These are phyloP conservation scores for Spisula solida DNA, from an alignment of 2,888 invertebrate species.

Conservation along the genomic window DNA sequence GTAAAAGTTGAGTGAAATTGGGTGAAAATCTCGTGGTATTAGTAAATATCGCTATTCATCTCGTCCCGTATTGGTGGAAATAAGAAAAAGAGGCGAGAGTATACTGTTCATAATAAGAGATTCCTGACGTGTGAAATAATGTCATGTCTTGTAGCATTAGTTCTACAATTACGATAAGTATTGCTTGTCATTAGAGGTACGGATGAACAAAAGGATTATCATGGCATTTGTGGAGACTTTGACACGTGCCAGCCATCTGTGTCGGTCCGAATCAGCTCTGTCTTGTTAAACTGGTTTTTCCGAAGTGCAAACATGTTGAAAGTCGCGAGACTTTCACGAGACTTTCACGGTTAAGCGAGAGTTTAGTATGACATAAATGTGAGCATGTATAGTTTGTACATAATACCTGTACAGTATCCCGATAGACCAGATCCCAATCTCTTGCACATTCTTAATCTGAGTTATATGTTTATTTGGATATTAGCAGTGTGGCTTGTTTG, in stretches of 20 bases:
- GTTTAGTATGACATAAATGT: too few species aligned
- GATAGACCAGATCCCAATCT: too few species aligned
- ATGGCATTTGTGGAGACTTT: constrained; percentile 10
- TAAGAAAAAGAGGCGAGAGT: neutral
- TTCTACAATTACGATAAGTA: neutral
- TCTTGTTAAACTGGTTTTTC: neutral
- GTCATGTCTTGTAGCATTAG: constrained; percentile 12
- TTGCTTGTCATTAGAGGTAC: neutral
- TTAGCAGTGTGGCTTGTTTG: too few species aligned
- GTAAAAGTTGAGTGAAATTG: neutral
- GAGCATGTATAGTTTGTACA: too few species aligned
- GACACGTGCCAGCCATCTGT: neutral
- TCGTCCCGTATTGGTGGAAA: neutral
- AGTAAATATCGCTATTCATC: neutral
- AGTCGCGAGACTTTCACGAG: too few species aligned
- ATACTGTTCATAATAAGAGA: neutral
- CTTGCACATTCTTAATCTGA: too few species aligned
- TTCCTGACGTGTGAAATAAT: neutral
- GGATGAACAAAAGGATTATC: neutral
- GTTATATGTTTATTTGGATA: too few species aligned
- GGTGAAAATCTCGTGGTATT: neutral
- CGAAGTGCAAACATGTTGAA: neutral
- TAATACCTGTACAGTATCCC: too few species aligned
- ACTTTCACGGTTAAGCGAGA: too few species aligned
- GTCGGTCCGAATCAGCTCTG: neutral